A percentile compares a stretch with the other conserved stretches of the same genome.
These are phyloP conservation scores for roundworm (Caenorhabditis elegans) DNA, from an alignment of 1,140 invertebrate species.

Conservation along the genomic window WBcel235 BX284605.5:7149001-7149500, in stretches of 20 bases:
- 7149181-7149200: conserved; percentile 51
- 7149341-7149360: too few relatives aligned
- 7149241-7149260: conserved; percentile 55
- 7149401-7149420: too few relatives aligned
- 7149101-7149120: conserved; percentile 51
- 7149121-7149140: conserved; percentile 56
- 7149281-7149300: too few relatives aligned
- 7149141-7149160: too few relatives aligned
- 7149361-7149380: too few relatives aligned
- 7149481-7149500: conserved; percentile 46
- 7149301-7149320: too few relatives aligned
- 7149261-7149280: conserved; percentile 49
- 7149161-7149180: too few relatives aligned
- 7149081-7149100: conserved; percentile 38
- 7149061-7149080: conserved; percentile 38
- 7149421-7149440: too few relatives aligned
- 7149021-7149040: conserved; percentile 21
- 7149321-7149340: too few relatives aligned
- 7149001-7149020: conserved; percentile 21
- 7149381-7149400: neutral
- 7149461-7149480: conserved; percentile 20
- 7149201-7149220: conserved; percentile 52
- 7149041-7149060: conserved; percentile 17
- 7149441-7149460: too few relatives aligned
- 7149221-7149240: conserved; percentile 53